Conservation (phyloP, 2,113 vertebrate species). For the Rana temporaria region DNA sequence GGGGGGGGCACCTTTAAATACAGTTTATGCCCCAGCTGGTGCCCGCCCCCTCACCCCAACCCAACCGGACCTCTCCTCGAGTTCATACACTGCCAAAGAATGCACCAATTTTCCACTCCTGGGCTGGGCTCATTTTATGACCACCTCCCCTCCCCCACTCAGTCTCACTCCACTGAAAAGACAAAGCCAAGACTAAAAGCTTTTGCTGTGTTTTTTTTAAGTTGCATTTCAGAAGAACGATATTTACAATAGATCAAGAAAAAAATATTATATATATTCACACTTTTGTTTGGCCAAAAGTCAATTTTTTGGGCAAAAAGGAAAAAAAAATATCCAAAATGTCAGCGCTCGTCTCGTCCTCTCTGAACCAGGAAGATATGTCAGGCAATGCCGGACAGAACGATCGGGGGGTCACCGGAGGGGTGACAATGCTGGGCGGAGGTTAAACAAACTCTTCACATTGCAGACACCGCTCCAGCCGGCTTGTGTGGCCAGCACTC, state of each 20-base stretch:
- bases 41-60: no score
- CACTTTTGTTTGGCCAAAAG: conserved; percentile 83
- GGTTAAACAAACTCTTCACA: conserved; percentile 64
- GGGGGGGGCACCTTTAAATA: not conserved
- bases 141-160: conserved; percentile 74
- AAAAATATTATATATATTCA: conserved; percentile 80
- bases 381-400: not conserved
- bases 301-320: not conserved
- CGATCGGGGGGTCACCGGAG: not conserved
- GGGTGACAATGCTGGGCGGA: not conserved
- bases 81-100: not conserved
- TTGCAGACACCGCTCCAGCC: not conserved
- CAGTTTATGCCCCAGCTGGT: not conserved
- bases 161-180: conserved; percentile 61
- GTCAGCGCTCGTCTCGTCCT: not conserved
- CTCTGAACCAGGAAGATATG: not conserved
- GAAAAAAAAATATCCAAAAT: conserved; percentile 6
- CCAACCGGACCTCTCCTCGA: no score
- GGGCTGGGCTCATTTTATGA: conserved; percentile 62
- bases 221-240: conserved; percentile 48
- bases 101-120: not conserved
- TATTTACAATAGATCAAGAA: conserved; percentile 97
- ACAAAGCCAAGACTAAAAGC: conserved; percentile 80
- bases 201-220: conserved; percentile 57
- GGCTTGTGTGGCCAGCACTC: not conserved